Evolutionary conservation across 2,113 vertebrate species (phyloP).

Genomic region (Alligator mississippiensis): DNA sequence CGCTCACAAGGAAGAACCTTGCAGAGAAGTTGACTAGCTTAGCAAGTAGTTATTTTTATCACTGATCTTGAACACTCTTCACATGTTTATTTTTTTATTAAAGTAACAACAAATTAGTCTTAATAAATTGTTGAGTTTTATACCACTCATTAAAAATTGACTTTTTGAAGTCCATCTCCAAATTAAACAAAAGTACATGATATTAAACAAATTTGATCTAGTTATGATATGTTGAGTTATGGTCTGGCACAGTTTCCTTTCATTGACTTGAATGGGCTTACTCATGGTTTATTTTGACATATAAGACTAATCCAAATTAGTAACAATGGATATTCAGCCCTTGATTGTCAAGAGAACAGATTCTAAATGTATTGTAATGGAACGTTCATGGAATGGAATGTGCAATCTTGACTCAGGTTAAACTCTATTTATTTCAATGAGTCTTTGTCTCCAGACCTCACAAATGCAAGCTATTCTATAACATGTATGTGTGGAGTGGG

Average conservation of each 20-base stretch:
- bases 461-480: not conserved
- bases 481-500: not conserved
- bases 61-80: not conserved
- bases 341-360: not conserved
- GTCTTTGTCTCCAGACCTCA: not conserved
- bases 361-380: fast-evolving
- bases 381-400: not conserved
- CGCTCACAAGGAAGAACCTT: fast-evolving
- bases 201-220: too few relatives aligned
- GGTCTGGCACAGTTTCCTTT: fast-evolving
- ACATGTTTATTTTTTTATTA: fast-evolving
- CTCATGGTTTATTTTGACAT: not conserved
- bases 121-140: fast-evolving
- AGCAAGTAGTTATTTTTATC: not conserved
- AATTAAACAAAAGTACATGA: not conserved
- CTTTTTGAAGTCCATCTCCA: not conserved
- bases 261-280: not conserved
- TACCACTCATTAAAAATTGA: not conserved
- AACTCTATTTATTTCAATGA: not conserved
- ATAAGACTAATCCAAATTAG: not conserved
- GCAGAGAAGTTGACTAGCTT: not conserved
- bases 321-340: not conserved
- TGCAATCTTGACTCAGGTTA: not conserved
- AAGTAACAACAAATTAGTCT: not conserved
- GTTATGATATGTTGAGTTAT: fast-evolving